Evolutionary conservation across 2,797 vertebrate species (phyloP).

Genomic region (Macropodus opercularis): DNA sequence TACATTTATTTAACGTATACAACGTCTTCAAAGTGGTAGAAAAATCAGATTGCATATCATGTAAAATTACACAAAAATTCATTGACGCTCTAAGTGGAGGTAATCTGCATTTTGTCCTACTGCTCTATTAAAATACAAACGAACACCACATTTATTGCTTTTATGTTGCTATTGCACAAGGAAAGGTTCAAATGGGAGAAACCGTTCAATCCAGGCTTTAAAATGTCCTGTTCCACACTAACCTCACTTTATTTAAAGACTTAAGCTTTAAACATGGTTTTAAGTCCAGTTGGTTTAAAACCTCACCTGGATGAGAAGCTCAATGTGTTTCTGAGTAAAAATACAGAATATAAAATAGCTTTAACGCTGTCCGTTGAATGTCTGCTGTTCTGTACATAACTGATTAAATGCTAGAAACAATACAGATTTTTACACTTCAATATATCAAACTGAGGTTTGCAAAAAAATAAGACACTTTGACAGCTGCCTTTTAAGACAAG

Average conservation of each 20-base stretch:
- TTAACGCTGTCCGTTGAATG: conserved; percentile 27
- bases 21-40: conserved; percentile 54
- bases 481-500: background rate
- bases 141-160: conserved; percentile 75
- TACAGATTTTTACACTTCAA: background rate
- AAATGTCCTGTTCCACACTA: background rate
- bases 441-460: background rate
- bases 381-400: conserved; percentile 19
- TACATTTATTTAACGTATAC: conserved; percentile 61
- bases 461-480: background rate
- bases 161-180: conserved; percentile 63
- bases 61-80: conserved; percentile 52
- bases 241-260: conserved; percentile 28
- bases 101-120: conserved; percentile 20
- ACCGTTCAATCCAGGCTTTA: conserved; percentile 40
- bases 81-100: conserved; percentile 19
- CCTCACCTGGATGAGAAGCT: too few species aligned
- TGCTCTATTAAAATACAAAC: conserved; percentile 20
- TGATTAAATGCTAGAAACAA: conserved; percentile 9
- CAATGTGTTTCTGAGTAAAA: too few species aligned
- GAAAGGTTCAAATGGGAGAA: conserved; percentile 38
- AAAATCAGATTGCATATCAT: conserved; percentile 64
- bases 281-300: too few species aligned
- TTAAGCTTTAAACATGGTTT: conserved; percentile 26
- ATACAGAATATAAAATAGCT: conserved; percentile 57